These are phyloP conservation scores for Lipotes vexillifer DNA, from an alignment of 2,113 vertebrate species.

Conservation along the genomic window DNA sequence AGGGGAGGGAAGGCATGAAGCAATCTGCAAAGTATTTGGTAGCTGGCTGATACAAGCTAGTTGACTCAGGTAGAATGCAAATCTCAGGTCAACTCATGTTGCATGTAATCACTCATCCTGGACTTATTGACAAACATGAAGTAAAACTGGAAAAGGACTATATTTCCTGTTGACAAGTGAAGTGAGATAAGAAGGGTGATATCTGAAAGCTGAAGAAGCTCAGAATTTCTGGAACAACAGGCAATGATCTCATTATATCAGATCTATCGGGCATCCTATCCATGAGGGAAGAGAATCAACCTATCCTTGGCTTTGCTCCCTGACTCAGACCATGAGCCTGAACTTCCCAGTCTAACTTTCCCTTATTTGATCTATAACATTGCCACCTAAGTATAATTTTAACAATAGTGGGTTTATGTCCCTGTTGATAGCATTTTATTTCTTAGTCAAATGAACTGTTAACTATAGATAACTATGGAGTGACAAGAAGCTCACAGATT, in stretches of 20 bases:
- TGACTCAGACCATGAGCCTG: not conserved
- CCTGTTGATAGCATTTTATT: not conserved
- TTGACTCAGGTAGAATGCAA: not conserved
- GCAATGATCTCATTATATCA: not conserved
- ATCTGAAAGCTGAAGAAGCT: not conserved
- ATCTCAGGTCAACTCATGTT: not conserved
- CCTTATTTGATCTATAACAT: not conserved
- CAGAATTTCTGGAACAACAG: not conserved
- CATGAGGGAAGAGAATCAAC: not conserved
- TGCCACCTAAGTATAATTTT: not conserved
- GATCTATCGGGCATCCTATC: not conserved
- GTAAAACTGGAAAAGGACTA: not conserved
- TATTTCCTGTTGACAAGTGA: not conserved
- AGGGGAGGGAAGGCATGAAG: not conserved
- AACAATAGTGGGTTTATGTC: not conserved
- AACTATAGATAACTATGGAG: not conserved
- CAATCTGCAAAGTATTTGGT: not conserved
- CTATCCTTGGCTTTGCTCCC: not conserved
- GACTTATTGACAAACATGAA: not conserved
- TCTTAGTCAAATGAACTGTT: not conserved
- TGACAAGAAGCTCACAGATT: not conserved
- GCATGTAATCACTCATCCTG: not conserved
- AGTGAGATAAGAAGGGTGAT: not conserved
- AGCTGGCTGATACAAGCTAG: not conserved
- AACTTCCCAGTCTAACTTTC: not conserved